Percentiles rank a stretch among this genome's conserved stretches.
Evolutionary conservation across 2,888 invertebrate genomes (phyloP).

Genomic region (Microctonus brassicae): DNA sequence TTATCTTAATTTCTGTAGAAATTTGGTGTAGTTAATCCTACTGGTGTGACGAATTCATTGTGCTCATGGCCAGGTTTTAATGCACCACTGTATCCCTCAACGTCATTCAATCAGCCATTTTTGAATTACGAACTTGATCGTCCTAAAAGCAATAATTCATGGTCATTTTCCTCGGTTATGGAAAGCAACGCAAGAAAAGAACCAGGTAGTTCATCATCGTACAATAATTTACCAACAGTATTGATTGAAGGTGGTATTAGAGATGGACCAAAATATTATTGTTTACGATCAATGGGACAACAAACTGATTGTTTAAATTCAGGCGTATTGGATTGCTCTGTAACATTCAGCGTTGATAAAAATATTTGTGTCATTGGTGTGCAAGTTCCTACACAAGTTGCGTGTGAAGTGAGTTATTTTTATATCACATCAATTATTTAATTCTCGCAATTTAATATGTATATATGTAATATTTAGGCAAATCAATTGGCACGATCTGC

Average conservation of each 20-base stretch:
- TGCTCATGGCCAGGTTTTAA: conserved; percentile 13
- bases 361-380: conserved; percentile 84
- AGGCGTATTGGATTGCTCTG: conserved; percentile 81
- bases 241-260: conserved; percentile 41
- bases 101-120: neutral
- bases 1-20: conserved; percentile 1
- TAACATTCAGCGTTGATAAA: conserved; percentile 85
- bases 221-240: conserved; percentile 27
- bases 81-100: conserved; percentile 11
- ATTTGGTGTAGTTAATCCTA: neutral
- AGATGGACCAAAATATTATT: conserved; percentile 74
- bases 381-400: conserved; percentile 83
- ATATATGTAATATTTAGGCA: conserved; percentile 11
- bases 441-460: too few species aligned
- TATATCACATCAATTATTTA: neutral
- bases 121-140: conserved; percentile 6
- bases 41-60: neutral
- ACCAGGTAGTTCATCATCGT: conserved; percentile 19
- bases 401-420: conserved; percentile 63
- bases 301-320: conserved; percentile 82
- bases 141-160: conserved; percentile 9
- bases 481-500: conserved; percentile 14
- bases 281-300: conserved; percentile 77
- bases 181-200: conserved; percentile 35
- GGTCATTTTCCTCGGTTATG: conserved; percentile 1